These are phyloP conservation scores for Brevimyrus niger DNA, from an alignment of 2,113 vertebrate genomes.

Conservation along the genomic window DNA sequence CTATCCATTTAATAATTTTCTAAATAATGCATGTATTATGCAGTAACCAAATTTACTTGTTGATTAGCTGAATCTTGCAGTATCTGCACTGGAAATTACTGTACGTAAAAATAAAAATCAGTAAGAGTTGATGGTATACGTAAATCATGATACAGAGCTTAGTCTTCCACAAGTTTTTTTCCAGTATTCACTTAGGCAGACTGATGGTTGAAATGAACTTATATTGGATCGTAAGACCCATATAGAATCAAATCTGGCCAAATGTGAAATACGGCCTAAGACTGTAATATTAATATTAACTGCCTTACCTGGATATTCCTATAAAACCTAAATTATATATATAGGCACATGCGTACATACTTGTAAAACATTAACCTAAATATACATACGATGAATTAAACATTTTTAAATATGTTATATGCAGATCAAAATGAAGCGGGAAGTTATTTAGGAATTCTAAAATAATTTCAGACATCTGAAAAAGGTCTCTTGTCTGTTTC, in stretches of 20 bases:
- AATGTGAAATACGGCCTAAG: no score
- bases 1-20: background rate
- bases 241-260: no score
- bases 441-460: background rate
- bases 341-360: background rate
- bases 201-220: background rate
- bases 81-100: background rate
- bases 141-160: background rate
- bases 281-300: background rate
- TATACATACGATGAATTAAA: background rate
- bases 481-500: conserved; percentile 20
- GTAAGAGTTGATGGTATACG: background rate
- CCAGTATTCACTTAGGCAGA: background rate
- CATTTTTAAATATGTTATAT: background rate
- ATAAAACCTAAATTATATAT: background rate
- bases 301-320: background rate
- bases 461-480: conserved; percentile 11
- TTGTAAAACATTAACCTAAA: background rate
- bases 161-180: background rate
- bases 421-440: background rate
- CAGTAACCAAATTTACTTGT: background rate
- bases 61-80: background rate
- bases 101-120: background rate
- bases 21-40: background rate
- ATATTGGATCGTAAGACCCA: background rate